A percentile compares a stretch with the other conserved stretches of the same genome.
These are phyloP conservation scores for Drosophila paranaensis DNA, from an alignment of 2,888 invertebrate species.

Conservation along the genomic window DNA sequence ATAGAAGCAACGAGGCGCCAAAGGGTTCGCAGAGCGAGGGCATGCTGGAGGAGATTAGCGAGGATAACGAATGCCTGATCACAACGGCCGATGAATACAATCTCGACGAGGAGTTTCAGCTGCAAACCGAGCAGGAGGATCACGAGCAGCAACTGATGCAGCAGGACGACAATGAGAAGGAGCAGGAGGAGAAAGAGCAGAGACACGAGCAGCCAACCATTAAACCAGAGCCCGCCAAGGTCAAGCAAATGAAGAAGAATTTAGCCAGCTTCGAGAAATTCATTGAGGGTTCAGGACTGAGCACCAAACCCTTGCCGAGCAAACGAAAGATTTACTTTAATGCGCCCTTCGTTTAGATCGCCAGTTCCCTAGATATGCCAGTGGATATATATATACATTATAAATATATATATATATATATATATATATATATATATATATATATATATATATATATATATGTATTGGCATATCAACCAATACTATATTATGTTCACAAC, in stretches of 20 bases:
- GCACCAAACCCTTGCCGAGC: constrained; percentile 83
- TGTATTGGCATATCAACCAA: constrained; percentile 18
- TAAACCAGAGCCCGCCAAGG: constrained; percentile 41
- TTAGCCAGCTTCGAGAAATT: constrained; percentile 83
- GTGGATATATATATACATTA: too few relatives aligned
- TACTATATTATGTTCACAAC: constrained; percentile 37
- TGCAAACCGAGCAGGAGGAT: constrained; percentile 47
- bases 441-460: background rate
- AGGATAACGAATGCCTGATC: constrained; percentile 71
- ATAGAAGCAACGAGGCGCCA: constrained; percentile 60
- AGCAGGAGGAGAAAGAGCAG: constrained; percentile 29
- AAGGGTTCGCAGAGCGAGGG: constrained; percentile 50
- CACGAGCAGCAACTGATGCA: constrained; percentile 22
- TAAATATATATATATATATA: too few relatives aligned
- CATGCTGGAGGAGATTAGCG: constrained; percentile 75
- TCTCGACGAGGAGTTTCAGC: constrained; percentile 83
- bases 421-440: background rate
- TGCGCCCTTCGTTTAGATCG: constrained; percentile 83
- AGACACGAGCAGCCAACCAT: constrained; percentile 2
- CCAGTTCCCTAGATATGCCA: constrained; percentile 31
- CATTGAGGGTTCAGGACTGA: constrained; percentile 82
- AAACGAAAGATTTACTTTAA: constrained; percentile 84
- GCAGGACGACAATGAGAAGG: constrained; percentile 9
- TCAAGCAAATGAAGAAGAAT: constrained; percentile 75
- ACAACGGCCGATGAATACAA: constrained; percentile 83